Evolutionary conservation across 2,113 vertebrate species (phyloP).

Genomic region (Petrocephalus zakoni): DNA sequence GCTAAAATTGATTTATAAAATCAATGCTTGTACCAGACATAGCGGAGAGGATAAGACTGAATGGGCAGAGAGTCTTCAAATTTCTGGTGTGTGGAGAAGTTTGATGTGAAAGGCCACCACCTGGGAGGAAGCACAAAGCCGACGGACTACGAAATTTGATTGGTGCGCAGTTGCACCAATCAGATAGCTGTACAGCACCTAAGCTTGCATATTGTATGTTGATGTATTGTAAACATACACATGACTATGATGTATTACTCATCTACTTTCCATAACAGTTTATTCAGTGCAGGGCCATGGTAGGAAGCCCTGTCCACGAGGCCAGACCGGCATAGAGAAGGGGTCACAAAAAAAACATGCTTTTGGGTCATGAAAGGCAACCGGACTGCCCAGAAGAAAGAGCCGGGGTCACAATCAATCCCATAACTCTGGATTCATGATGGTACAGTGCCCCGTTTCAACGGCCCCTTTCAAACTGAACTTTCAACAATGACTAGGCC

Average conservation of each 20-base stretch:
- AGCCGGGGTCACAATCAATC: not conserved
- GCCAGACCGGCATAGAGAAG: not conserved
- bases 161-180: not conserved
- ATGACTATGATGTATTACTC: not conserved
- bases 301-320: not conserved
- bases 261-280: not conserved
- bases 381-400: not conserved
- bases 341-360: not conserved
- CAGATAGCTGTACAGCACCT: not conserved
- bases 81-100: not conserved
- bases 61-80: not conserved
- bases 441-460: not conserved
- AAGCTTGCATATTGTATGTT: not conserved
- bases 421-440: not conserved
- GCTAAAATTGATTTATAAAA: too few relatives aligned
- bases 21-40: not conserved
- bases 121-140: not conserved
- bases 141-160: not conserved
- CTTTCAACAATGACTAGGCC: not conserved
- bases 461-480: not conserved
- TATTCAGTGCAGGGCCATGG: not conserved
- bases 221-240: not conserved
- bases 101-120: not conserved
- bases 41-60: not conserved
- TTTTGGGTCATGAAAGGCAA: too few relatives aligned